Percentiles rank a stretch among this genome's conserved stretches.
phyloP scores from a whole-genome alignment of 2,797 vertebrate genomes.

The Sebastes kiyomatsui region DNA sequence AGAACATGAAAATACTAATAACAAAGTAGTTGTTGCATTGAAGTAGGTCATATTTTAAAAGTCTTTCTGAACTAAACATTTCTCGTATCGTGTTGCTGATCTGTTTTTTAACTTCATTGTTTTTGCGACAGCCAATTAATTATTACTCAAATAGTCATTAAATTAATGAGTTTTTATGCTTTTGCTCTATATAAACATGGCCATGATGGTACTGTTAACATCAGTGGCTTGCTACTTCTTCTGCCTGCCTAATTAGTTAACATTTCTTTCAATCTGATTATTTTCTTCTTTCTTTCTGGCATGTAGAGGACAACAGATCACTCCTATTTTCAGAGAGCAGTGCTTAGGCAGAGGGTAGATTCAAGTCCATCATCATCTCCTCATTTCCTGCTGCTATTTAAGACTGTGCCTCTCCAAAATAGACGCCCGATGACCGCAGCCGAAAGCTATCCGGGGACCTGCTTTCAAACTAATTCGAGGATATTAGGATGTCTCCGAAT shows the following conservation, averaged over 20 bases:
- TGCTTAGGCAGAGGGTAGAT: conserved; percentile 73
- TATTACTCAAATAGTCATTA: not conserved
- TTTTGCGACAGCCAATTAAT: not conserved
- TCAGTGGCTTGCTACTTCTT: not conserved
- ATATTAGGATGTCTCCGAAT: conserved; percentile 78
- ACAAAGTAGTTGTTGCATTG: not conserved
- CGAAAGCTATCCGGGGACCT: conserved; percentile 72
- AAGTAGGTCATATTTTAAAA: not conserved
- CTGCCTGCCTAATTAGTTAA: conserved; percentile 32
- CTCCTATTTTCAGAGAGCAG: conserved; percentile 71
- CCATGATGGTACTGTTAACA: not conserved
- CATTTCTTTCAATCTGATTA: conserved; percentile 48
- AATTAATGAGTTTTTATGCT: not conserved
- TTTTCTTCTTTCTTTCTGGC: conserved; percentile 54
- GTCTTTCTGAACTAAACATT: not conserved
- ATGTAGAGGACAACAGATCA: conserved; percentile 69
- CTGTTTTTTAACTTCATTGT: not conserved
- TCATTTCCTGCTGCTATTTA: conserved; percentile 82
- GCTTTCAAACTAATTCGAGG: conserved; percentile 77
- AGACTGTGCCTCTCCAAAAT: conserved; percentile 73
- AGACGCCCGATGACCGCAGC: conserved; percentile 72
- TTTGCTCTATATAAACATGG: not conserved
- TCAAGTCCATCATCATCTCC: conserved; percentile 82
- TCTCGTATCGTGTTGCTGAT: not conserved
- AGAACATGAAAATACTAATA: not conserved